Conservation (phyloP, 2,113 vertebrate genomes). For the Numenius arquata region DNA sequence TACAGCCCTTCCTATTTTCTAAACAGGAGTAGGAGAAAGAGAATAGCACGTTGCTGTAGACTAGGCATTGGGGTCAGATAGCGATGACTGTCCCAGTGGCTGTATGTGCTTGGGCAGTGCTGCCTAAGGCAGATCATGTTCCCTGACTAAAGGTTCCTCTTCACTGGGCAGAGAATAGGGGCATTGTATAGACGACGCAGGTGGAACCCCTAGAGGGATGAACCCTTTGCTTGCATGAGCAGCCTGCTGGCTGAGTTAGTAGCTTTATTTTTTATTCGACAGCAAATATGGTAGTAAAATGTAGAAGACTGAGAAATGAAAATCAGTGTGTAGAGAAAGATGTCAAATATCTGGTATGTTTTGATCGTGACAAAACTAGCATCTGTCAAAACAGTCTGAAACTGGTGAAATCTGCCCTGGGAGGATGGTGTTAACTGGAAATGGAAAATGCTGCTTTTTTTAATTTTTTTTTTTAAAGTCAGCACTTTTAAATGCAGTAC, state of each 20-base stretch:
- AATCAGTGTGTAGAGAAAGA: neutral
- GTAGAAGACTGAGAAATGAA: neutral
- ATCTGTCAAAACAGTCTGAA: constrained; percentile 45
- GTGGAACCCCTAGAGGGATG: neutral
- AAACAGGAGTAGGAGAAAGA: neutral
- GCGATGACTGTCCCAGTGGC: fast-evolving
- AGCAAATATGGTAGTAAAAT: neutral
- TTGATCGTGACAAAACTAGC: constrained; percentile 21
- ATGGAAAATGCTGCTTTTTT: neutral
- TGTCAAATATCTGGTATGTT: neutral
- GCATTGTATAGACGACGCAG: neutral
- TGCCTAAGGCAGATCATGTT: neutral
- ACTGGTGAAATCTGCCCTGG: neutral
- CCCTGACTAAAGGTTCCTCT: neutral
- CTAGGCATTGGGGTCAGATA: neutral
- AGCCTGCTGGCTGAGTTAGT: neutral
- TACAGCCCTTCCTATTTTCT: neutral
- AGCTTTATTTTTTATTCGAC: neutral
- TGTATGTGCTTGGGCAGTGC: neutral
- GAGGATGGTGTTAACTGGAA: neutral
- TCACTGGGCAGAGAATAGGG: neutral
- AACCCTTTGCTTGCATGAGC: neutral
- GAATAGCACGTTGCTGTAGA: neutral
- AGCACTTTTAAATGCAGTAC: neutral
- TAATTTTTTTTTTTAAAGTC: neutral